Evolutionary conservation across 2,113 vertebrate species (phyloP).

Genomic region (Motacilla tschutschensis): DNA sequence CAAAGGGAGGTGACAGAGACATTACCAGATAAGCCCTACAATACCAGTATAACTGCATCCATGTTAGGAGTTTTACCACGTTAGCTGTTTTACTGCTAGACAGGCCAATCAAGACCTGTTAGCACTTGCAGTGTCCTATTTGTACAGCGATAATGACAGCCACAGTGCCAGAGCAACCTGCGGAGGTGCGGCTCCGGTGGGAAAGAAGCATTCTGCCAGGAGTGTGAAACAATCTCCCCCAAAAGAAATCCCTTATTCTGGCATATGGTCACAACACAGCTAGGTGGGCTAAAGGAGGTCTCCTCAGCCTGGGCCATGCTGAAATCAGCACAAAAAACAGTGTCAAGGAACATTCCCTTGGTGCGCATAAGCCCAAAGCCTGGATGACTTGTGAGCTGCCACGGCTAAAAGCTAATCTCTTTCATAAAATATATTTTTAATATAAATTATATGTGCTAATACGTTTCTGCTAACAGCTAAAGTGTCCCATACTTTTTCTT

Average conservation of each 20-base stretch:
- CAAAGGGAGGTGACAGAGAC: constrained; percentile 39
- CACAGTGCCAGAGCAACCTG: background rate
- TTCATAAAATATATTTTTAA: background rate
- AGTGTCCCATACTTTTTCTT: background rate
- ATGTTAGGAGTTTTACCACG: constrained; percentile 5
- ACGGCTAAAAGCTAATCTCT: background rate
- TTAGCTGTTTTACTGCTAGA: constrained; percentile 22
- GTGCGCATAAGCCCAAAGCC: background rate
- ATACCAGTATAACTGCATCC: constrained; percentile 54
- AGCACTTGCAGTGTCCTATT: constrained; percentile 35
- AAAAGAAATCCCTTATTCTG: background rate
- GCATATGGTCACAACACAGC: rapidly evolving
- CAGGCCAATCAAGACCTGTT: constrained; percentile 36
- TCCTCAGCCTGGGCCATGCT: background rate
- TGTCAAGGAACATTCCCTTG: background rate
- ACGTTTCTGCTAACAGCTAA: background rate
- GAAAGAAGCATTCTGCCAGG: background rate
- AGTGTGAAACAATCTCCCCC: background rate
- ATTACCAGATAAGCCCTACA: constrained; percentile 7
- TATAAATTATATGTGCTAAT: background rate
- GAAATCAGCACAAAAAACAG: background rate
- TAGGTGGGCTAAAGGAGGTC: background rate
- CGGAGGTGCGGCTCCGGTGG: background rate
- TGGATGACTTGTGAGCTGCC: background rate
- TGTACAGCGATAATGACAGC: background rate